phyloP scores from a whole-genome alignment of 1,140 invertebrate genomes.

The Portunus trituberculatus region DNA sequence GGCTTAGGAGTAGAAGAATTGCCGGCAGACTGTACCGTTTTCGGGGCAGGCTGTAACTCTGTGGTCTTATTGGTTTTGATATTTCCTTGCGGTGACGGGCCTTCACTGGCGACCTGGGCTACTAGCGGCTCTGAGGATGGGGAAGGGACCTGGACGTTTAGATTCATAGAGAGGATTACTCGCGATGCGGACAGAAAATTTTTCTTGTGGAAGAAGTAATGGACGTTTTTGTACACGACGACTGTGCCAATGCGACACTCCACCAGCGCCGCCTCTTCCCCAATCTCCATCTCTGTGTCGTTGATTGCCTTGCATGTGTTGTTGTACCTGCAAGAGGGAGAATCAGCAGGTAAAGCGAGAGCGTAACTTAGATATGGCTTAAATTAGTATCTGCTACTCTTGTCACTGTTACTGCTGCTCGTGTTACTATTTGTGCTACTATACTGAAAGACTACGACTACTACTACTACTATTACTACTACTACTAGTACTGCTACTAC shows the following conservation, averaged over 20 bases:
- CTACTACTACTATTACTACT: slow-evolving; percentile 10
- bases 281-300: slow-evolving; percentile 78
- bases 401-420: not conserved
- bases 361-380: not conserved
- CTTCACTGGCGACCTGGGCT: not conserved
- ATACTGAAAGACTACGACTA: too few relatives aligned
- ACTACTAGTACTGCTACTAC: not conserved
- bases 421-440: not conserved
- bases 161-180: too few relatives aligned
- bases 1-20: too few relatives aligned
- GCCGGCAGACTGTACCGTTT: too few relatives aligned
- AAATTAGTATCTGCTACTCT: not conserved
- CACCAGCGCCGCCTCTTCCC: slow-evolving; percentile 79
- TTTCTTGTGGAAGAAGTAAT: slow-evolving; percentile 80
- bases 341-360: not conserved
- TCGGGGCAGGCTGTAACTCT: too few relatives aligned
- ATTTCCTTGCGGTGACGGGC: not conserved
- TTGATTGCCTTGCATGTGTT: slow-evolving; percentile 80
- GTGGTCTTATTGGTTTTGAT: not conserved
- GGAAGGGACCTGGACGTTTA: too few relatives aligned
- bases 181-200: slow-evolving; percentile 79
- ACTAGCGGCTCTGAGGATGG: slow-evolving; percentile 33
- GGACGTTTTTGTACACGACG: slow-evolving; percentile 81
- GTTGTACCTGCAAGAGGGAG: slow-evolving; percentile 80
- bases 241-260: slow-evolving; percentile 79